phyloP scores from a whole-genome alignment of 2,113 vertebrate species.

The Oxyura jamaicensis region DNA sequence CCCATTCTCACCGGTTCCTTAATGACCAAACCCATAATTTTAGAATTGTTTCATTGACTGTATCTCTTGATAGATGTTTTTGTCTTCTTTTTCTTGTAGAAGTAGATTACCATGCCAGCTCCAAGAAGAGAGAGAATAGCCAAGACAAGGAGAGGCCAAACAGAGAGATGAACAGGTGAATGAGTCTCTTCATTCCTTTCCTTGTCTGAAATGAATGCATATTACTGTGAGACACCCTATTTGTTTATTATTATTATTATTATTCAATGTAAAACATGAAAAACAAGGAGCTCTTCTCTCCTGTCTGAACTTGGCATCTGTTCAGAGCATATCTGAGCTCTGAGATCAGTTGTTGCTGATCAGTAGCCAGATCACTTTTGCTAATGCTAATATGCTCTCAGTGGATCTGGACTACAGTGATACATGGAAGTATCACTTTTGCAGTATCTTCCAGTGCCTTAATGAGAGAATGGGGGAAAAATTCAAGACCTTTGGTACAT shows the following conservation, averaged over 20 bases:
- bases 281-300: neutral
- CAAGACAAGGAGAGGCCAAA: slow-evolving; percentile 21
- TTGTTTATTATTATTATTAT: neutral
- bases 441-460: neutral
- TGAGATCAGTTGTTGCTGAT: neutral
- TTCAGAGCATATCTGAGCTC: neutral
- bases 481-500: neutral
- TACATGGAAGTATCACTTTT: neutral
- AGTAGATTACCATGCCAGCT: neutral
- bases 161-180: neutral
- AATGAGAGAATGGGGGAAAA: neutral
- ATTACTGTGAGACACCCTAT: neutral
- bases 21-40: neutral
- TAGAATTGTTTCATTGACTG: neutral
- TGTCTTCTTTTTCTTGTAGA: slow-evolving; percentile 29
- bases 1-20: neutral
- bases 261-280: neutral
- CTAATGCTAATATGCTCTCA: neutral
- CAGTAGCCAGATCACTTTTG: neutral
- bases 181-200: neutral
- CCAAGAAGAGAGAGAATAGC: slow-evolving; percentile 3
- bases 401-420: neutral
- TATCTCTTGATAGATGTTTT: neutral
- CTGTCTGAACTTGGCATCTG: neutral
- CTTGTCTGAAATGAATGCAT: slow-evolving; percentile 30